phyloP scores from a whole-genome alignment of 2,113 vertebrate species.

The Seriola quinqueradiata region DNA sequence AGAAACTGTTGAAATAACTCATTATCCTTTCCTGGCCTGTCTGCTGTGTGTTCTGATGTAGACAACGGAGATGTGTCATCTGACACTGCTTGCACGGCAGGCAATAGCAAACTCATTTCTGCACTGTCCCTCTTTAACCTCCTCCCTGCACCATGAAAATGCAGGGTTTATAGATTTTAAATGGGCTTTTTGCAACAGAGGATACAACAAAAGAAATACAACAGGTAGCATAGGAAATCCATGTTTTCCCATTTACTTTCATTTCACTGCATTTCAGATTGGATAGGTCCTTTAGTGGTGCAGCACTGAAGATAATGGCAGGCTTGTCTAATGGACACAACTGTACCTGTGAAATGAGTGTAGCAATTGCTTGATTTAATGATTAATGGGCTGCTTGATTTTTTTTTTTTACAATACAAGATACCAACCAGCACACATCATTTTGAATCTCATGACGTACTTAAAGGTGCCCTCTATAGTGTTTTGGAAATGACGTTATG shows the following conservation, averaged over 20 bases:
- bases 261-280: not conserved
- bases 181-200: slow-evolving; percentile 1
- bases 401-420: not conserved
- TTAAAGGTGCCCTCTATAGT: not conserved
- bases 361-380: not conserved
- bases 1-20: slow-evolving; percentile 74
- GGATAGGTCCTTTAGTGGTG: not conserved
- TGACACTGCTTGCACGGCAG: slow-evolving; percentile 39
- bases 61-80: slow-evolving; percentile 47
- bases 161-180: not conserved
- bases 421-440: not conserved
- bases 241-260: not conserved
- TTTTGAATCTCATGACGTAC: not conserved
- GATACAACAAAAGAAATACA: not conserved
- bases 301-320: not conserved
- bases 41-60: slow-evolving; percentile 46
- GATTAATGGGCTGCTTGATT: not conserved
- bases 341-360: not conserved
- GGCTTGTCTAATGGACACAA: not conserved
- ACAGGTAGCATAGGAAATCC: not conserved
- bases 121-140: slow-evolving; percentile 10
- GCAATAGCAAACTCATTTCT: slow-evolving; percentile 33
- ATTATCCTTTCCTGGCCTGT: slow-evolving; percentile 53
- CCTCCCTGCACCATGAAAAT: not conserved
- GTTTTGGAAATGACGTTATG: not conserved